Evolutionary conservation across 2,888 invertebrate genomes (phyloP).

Genomic region (Stramonita haemastoma): DNA sequence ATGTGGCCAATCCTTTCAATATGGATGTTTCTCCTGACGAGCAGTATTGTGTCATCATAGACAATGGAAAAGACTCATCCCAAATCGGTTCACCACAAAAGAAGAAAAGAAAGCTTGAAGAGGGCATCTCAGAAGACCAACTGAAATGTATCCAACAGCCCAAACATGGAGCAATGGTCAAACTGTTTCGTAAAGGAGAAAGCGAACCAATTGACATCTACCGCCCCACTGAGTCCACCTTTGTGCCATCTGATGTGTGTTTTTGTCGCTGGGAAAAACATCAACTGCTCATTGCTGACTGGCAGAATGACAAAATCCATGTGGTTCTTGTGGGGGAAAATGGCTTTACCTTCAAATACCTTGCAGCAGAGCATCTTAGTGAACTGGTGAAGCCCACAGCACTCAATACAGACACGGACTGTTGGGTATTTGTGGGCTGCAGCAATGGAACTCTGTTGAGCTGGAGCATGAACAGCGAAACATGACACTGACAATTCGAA

Average conservation of each 20-base stretch:
- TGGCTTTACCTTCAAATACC: neutral
- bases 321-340: neutral
- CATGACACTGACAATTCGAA: neutral
- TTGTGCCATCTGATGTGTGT: slow-evolving; percentile 1
- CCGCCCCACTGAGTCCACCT: neutral
- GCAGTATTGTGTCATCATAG: neutral
- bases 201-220: neutral
- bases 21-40: neutral
- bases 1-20: neutral
- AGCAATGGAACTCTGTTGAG: neutral
- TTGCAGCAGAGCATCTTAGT: neutral
- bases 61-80: neutral
- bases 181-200: neutral
- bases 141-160: neutral
- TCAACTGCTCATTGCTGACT: neutral
- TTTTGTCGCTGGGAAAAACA: neutral
- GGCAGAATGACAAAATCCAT: slow-evolving; percentile 2
- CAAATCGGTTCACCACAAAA: neutral
- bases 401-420: neutral
- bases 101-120: neutral
- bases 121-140: neutral
- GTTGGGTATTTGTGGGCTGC: neutral
- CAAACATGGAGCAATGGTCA: neutral
- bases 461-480: neutral
- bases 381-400: neutral